Evolutionary conservation across 2,113 vertebrate species (phyloP), one percentile per base, ranked within the genome.

Genomic region (Picathartes gymnocephalus): DNA sequence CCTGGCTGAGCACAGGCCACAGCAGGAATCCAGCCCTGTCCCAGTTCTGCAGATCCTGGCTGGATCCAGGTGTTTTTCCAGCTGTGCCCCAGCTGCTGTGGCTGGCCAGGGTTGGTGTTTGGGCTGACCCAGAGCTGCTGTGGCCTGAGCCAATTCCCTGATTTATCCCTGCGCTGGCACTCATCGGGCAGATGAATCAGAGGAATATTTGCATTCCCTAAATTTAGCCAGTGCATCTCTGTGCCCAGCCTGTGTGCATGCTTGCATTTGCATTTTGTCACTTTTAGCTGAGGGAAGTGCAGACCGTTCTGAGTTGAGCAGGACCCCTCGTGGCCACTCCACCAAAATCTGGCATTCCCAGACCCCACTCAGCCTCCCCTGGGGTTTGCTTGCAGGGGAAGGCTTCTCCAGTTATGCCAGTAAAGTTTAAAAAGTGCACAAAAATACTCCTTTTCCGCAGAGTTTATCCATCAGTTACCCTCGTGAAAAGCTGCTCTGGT

Each of bases 321-420:
- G 92, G 93, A 90, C 93, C 87, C 93, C 93, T 96, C 93, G 93
- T 95, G 96, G 96, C 78, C 33, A 2, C 66, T 54, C 4, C 68
- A 51, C 19, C 78, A 13, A 17, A 86, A 48, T 7, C 31, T 2
- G 20, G 7, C 28, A 2, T 24, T 87, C 39, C 74, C 27, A 4
- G 39, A 22, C 48, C 42, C 39, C 37, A 0, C 60, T 76, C 53
- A 42, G 15, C 37, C 54, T 35, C 81, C 71, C 58, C 12, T 57
- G 54, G 69, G 30, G 4, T 31, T 74, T 40, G 35, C 37, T 50
- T 64, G 20, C 16, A 37, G 44, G 66, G 66, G 9, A 80, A 70
- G 23, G 0, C 25, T 78, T 58, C 71, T 79, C 12, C 50, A 81
- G 39, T 30, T 30, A 17, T 4, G 8, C 35, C 57, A 39, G 56